Base-by-base conservation (phyloP, 2,113 vertebrate species). In the Morone saxatilis region DNA sequence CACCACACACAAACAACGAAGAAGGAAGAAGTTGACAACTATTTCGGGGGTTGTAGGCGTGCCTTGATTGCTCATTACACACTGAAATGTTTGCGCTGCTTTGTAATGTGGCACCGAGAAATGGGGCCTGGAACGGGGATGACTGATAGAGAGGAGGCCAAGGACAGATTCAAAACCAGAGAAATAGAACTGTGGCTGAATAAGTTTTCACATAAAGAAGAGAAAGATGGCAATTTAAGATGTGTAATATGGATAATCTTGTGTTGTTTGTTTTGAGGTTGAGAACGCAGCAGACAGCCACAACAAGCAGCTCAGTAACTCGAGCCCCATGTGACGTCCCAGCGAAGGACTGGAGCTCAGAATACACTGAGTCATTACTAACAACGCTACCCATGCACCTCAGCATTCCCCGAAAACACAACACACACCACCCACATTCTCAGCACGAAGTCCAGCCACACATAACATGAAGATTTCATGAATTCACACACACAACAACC, bases 311-410 rank as follows among this genome's bases (percentile, higher is more conserved):
- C 71, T 68, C 25, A 19, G 93, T 92, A 94, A 94, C 88, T 31
- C 4, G 85, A 94, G 80, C 92, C 53, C 77, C 92, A 93, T 94
- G 93, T 92, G 93, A 94, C 93, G 86, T 13, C 74, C 78, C 80
- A 78, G 78, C 71, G 10, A 76, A 86, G 89, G 88, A 85, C 90
- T 70, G 81, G 81, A 85, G 73, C 80, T 69, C 71, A 45, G 83
- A 90, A 83, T 77, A 87, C 73, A 81, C 80, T 11, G 87, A 93
- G 88, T 91, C 86, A 90, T 76, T 82, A 50, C 78, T 7, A 14
- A 7, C 9, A 22, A 9, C n/a, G 81, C 57, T 71, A 88, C 85
- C 85, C 87, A 71, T 71, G 45, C 67, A 61, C 77, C 77, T 75
- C 78, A 70, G n/a, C 71, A 83, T 86, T 88, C 85, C 76, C 75